Conservation (phyloP, 2,888 invertebrate species). For the Drosophila lutescens region DNA sequence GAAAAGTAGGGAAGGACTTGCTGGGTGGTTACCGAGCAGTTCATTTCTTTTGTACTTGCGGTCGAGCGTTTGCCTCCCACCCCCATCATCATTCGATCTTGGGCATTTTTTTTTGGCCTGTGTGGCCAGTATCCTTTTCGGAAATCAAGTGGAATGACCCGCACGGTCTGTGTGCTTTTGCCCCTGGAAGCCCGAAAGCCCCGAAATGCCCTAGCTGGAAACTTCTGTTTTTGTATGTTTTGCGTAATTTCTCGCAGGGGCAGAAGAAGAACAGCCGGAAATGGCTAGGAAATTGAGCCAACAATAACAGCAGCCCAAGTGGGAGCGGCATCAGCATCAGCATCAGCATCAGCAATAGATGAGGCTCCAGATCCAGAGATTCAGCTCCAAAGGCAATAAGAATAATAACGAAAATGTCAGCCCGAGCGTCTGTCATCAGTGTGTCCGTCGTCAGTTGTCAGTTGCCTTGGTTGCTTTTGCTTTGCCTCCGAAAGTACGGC, state of each 20-base stretch:
- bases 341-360: conserved; percentile 61
- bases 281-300: conserved; percentile 80
- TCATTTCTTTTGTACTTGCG: conserved; percentile 73
- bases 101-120: conserved; percentile 34
- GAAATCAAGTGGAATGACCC: conserved; percentile 82
- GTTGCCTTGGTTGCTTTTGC: conserved; percentile 24
- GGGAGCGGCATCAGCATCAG: conserved; percentile 30
- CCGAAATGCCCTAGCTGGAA: conserved; percentile 20
- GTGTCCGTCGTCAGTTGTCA: conserved; percentile 48
- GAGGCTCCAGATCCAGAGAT: conserved; percentile 23
- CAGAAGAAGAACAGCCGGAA: conserved; percentile 64
- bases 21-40: conserved; percentile 33
- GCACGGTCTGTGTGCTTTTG: conserved; percentile 50
- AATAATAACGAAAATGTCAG: conserved; percentile 76
- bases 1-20: conserved; percentile 6
- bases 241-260: conserved; percentile 70
- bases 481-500: conserved; percentile 27
- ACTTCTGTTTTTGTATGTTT: conserved; percentile 77
- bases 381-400: conserved; percentile 59
- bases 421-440: conserved; percentile 58
- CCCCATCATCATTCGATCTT: conserved; percentile 39
- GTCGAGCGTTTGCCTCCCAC: conserved; percentile 39
- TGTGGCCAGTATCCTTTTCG: conserved; percentile 70
- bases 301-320: conserved; percentile 63
- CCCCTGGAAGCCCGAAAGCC: conserved; percentile 1